Percentiles rank a stretch among this genome's conserved stretches.
Conservation (phyloP, 30 jellyfish, hydroid and myxozoan genomes). For the Hydractinia echinata region DNA sequence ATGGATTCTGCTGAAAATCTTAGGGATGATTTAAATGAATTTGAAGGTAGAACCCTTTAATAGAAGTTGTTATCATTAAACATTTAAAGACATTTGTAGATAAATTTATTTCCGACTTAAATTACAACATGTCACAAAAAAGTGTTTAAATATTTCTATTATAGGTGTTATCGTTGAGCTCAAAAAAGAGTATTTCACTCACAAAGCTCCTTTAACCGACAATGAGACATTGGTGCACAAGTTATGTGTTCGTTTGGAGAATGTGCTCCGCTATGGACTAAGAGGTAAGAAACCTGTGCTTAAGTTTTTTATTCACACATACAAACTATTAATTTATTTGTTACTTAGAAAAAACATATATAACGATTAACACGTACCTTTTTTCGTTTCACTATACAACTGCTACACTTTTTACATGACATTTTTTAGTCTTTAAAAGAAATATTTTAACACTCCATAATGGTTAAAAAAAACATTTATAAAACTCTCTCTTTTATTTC, state of each 20-base stretch:
- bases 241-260: constrained; percentile 26
- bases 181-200: constrained; percentile 4
- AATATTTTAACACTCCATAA: background rate
- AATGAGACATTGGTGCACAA: constrained; percentile 21
- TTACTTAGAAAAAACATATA: too few relatives aligned
- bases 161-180: constrained; percentile 7
- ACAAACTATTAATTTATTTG: too few relatives aligned
- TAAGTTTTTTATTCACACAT: too few relatives aligned
- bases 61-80: too few relatives aligned
- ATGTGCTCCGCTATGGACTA: constrained; percentile 22
- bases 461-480: background rate
- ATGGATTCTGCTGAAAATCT: too few relatives aligned
- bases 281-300: constrained; percentile 7
- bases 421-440: background rate
- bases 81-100: too few relatives aligned
- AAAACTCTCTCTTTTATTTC: background rate
- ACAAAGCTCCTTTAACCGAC: constrained; percentile 19
- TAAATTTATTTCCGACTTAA: too few relatives aligned
- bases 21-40: too few relatives aligned
- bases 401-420: background rate
- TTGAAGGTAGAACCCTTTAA: too few relatives aligned
- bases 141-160: background rate
- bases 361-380: too few relatives aligned
- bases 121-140: too few relatives aligned
- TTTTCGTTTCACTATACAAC: constrained; percentile 8